phyloP scores from a whole-genome alignment of 1,140 invertebrate species.

The Brachionus manjavacas region DNA sequence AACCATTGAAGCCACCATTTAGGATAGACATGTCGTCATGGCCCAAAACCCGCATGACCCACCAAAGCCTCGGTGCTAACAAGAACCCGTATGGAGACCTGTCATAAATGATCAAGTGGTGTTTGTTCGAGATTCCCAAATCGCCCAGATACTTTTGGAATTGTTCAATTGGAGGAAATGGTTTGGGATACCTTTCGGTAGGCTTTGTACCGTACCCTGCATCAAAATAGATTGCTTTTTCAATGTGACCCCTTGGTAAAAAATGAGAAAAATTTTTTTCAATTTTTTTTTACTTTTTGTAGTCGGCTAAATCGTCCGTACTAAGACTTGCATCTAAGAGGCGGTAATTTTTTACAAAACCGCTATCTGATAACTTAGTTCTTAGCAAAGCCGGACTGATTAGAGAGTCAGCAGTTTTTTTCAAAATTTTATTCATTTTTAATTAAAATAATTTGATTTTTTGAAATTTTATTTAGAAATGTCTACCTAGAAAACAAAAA shows the following conservation, averaged over 20 bases:
- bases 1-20: conserved; percentile 47
- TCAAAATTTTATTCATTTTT: background rate
- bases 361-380: background rate
- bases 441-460: background rate
- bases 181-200: conserved; percentile 44
- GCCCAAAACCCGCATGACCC: conserved; percentile 46
- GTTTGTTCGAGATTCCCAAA: conserved; percentile 44
- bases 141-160: conserved; percentile 45
- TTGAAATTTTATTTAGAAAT: background rate
- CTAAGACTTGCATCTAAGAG: background rate
- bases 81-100: conserved; percentile 44
- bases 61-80: conserved; percentile 46
- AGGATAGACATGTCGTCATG: conserved; percentile 46
- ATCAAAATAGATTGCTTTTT: conserved; percentile 25
- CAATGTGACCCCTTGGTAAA: background rate
- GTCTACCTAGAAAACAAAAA: background rate
- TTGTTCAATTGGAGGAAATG: conserved; percentile 45
- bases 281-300: background rate
- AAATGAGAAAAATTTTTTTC: background rate
- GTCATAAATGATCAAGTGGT: conserved; percentile 46
- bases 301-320: background rate
- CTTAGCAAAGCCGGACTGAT: background rate
- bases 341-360: background rate
- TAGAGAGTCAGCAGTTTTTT: background rate
- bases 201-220: background rate